These are phyloP conservation scores for Trachelus iudaicus DNA, from an alignment of 2,888 invertebrate species.

Conservation along the genomic window DNA sequence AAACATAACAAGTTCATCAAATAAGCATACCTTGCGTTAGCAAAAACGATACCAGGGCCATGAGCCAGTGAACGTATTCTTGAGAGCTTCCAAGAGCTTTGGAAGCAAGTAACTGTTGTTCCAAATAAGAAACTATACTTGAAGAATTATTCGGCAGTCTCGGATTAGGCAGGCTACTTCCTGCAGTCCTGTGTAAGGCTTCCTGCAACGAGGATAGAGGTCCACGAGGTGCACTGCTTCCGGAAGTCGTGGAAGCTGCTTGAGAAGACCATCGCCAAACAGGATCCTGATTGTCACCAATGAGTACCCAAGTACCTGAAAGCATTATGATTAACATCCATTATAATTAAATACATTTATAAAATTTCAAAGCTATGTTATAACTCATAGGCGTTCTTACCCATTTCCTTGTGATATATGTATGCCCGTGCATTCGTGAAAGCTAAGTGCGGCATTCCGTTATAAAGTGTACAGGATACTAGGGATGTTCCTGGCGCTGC, in stretches of 20 bases:
- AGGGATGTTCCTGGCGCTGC: constrained; percentile 56
- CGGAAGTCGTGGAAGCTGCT: constrained; percentile 53
- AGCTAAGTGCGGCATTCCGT: constrained; percentile 85
- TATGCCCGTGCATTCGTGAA: constrained; percentile 88
- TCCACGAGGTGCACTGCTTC: constrained; percentile 55
- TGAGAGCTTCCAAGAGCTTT: constrained; percentile 75
- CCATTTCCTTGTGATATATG: constrained; percentile 82
- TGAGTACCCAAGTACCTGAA: constrained; percentile 67
- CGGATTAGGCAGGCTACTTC: constrained; percentile 53
- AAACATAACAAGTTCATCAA: neutral
- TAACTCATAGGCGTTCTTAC: constrained; percentile 66
- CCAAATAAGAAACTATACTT: constrained; percentile 67
- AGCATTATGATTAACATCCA: neutral
- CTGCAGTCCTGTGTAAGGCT: constrained; percentile 56
- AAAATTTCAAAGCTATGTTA: neutral
- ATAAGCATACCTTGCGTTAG: constrained; percentile 54
- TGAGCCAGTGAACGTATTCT: constrained; percentile 84
- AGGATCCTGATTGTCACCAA: constrained; percentile 67
- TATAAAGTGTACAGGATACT: constrained; percentile 66
- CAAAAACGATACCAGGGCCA: constrained; percentile 70
- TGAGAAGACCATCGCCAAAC: constrained; percentile 65
- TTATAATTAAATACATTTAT: neutral
- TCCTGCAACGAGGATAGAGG: constrained; percentile 63
- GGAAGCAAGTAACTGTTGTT: constrained; percentile 80
- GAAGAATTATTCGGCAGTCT: constrained; percentile 56